These are phyloP conservation scores for Gastrophysa polygoni DNA, from an alignment of 2,888 invertebrate genomes.

Conservation along the genomic window DNA sequence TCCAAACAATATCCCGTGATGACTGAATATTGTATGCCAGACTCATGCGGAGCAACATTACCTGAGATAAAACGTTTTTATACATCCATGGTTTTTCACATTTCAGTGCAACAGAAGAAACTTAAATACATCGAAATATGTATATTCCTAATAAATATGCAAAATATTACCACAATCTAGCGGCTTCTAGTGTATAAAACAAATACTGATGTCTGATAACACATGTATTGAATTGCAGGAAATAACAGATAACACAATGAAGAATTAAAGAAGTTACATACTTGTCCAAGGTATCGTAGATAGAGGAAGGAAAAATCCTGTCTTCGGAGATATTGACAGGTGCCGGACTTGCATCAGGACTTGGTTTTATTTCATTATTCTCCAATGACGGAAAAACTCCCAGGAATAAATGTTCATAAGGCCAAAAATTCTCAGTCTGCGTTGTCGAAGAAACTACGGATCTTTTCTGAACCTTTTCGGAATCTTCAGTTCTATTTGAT, in stretches of 20 bases:
- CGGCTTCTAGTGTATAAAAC: too few species aligned
- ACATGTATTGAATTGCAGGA: too few species aligned
- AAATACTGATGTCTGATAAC: too few species aligned
- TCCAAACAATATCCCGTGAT: too few species aligned
- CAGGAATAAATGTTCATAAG: constrained; percentile 78
- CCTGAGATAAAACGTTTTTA: too few species aligned
- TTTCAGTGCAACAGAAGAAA: too few species aligned
- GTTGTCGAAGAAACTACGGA: constrained; percentile 49
- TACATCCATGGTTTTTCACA: too few species aligned
- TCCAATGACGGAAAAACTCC: constrained; percentile 65
- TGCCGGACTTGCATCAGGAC: constrained; percentile 54
- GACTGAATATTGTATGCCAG: too few species aligned
- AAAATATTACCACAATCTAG: too few species aligned
- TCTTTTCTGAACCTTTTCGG: constrained; percentile 34
- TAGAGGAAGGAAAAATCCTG: constrained; percentile 54
- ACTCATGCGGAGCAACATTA: too few species aligned
- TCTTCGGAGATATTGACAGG: constrained; percentile 46
- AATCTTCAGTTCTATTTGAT: background rate
- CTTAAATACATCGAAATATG: too few species aligned
- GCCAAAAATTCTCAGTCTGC: constrained; percentile 76
- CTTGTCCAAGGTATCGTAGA: constrained; percentile 68
- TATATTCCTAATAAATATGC: too few species aligned
- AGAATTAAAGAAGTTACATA: constrained; percentile 47
- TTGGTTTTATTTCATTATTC: constrained; percentile 49
- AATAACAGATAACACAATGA: background rate